phyloP scores from a whole-genome alignment of 92 coral and sea anemone species.

The Diadumene lineata region DNA sequence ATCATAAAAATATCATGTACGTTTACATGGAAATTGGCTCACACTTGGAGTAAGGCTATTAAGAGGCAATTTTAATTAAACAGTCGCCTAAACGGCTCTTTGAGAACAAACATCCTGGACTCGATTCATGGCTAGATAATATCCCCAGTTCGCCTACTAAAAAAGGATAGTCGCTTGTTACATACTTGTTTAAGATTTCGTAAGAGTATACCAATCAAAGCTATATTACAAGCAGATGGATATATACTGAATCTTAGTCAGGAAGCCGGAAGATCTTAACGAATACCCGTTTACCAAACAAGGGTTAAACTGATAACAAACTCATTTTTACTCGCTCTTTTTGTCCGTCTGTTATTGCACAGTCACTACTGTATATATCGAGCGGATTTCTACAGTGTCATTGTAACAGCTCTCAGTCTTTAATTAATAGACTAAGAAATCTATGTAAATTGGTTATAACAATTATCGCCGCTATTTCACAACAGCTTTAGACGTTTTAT shows the following conservation, averaged over 20 bases:
- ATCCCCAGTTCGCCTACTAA: slow-evolving; percentile 14
- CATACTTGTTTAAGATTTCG: slow-evolving; percentile 6
- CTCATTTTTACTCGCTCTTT: slow-evolving; percentile 21
- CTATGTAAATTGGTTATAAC: not conserved
- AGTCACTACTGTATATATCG: too few species aligned
- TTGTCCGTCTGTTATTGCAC: not conserved
- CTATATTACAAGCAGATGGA: slow-evolving; percentile 25
- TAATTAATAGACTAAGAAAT: not conserved
- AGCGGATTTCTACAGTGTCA: not conserved
- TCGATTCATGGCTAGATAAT: slow-evolving; percentile 25
- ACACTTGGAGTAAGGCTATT: slow-evolving; percentile 26
- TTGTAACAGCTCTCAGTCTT: not conserved
- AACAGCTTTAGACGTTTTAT: not conserved
- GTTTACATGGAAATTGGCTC: slow-evolving; percentile 32
- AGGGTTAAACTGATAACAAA: slow-evolving; percentile 10
- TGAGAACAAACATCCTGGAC: slow-evolving; percentile 31
- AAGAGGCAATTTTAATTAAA: slow-evolving; percentile 34
- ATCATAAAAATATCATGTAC: slow-evolving; percentile 29
- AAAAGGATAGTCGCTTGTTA: not conserved
- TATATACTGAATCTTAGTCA: slow-evolving; percentile 20
- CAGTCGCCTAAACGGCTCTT: slow-evolving; percentile 39
- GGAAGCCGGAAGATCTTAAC: slow-evolving; percentile 31
- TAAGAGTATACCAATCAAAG: slow-evolving; percentile 30
- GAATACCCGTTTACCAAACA: slow-evolving; percentile 23
- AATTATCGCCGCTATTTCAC: not conserved